phyloP scores from a whole-genome alignment of 2,888 invertebrate species.

The Micropterix aruncella region DNA sequence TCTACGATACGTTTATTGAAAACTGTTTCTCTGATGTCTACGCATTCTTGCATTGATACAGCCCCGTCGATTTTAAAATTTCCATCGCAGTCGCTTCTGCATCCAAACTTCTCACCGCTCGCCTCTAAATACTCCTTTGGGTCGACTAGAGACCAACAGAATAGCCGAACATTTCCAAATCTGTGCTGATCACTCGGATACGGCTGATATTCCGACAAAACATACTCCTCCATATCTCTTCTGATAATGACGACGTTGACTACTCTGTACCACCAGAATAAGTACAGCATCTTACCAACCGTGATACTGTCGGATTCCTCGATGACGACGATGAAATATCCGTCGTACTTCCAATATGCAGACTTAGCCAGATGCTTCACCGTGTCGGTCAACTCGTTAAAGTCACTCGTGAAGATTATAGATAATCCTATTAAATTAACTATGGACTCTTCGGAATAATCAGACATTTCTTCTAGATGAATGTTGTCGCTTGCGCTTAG shows the following conservation, averaged over 20 bases:
- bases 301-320: neutral
- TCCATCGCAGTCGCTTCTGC: too few relatives aligned
- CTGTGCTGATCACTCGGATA: neutral
- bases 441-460: neutral
- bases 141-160: slow-evolving; percentile 8
- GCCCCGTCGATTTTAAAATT: too few relatives aligned
- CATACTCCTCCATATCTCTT: neutral
- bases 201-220: slow-evolving; percentile 6
- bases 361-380: neutral
- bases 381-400: neutral
- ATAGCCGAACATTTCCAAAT: slow-evolving; percentile 5
- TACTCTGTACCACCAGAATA: slow-evolving; percentile 9
- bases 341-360: neutral
- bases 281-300: slow-evolving; percentile 5
- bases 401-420: neutral
- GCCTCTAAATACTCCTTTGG: slow-evolving; percentile 7
- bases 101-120: slow-evolving; percentile 4
- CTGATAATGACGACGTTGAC: slow-evolving; percentile 5
- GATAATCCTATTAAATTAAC: neutral
- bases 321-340: neutral
- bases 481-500: too few relatives aligned
- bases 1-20: neutral
- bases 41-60: too few relatives aligned
- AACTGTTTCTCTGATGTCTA: slow-evolving; percentile 4
- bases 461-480: too few relatives aligned